phyloP scores from a whole-genome alignment of 2,113 vertebrate species.

The Chaetorhynchus papuensis region DNA sequence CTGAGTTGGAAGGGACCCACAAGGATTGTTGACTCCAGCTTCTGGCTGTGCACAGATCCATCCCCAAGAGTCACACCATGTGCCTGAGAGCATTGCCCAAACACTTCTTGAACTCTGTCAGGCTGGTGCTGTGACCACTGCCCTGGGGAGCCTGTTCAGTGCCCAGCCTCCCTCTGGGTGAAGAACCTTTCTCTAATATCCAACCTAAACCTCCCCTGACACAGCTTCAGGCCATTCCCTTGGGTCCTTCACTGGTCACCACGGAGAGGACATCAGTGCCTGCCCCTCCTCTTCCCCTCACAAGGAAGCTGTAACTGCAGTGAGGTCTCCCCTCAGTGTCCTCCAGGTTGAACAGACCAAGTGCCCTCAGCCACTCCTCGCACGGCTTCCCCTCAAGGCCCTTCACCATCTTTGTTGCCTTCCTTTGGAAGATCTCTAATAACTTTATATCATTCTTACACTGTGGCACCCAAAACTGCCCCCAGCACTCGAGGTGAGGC shows the following conservation, averaged over 20 bases:
- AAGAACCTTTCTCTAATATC: not conserved
- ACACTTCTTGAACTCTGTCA: not conserved
- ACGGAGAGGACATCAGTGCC: not conserved
- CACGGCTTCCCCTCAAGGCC: not conserved
- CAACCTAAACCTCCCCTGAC: not conserved
- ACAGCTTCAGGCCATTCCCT: not conserved
- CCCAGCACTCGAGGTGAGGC: not conserved
- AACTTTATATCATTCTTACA: accelerated
- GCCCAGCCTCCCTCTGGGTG: accelerated
- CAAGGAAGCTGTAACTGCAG: accelerated
- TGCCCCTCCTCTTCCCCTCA: not conserved
- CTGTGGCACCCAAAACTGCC: accelerated
- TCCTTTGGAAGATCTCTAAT: not conserved
- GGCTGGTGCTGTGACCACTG: not conserved
- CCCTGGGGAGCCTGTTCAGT: not conserved
- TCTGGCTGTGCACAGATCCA: not conserved
- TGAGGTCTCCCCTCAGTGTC: not conserved
- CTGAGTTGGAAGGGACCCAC: not conserved
- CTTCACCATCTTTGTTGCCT: not conserved
- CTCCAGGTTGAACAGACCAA: not conserved
- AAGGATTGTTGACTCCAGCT: not conserved
- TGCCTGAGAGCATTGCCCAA: not conserved
- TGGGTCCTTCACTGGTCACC: accelerated
- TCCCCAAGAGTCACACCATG: not conserved
- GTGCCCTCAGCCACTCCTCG: accelerated